Evolutionary conservation across 2,113 vertebrate genomes (phyloP).

Genomic region (Bos taurus): ARS-UCD2.0 NC_037356.1:31255501-31256000

Average conservation of each 20-base stretch:
- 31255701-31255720: not conserved
- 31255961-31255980: not conserved
- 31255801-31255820: not conserved
- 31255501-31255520: too few relatives aligned
- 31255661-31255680: not conserved
- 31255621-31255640: not conserved
- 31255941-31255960: not conserved
- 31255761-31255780: not conserved
- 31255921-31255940: not conserved
- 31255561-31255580: not conserved
- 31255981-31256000: not conserved
- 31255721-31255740: not conserved
- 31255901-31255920: not conserved
- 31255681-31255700: not conserved
- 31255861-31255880: not conserved
- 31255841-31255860: rapidly evolving
- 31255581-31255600: not conserved
- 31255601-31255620: not conserved
- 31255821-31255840: not conserved
- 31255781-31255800: not conserved
- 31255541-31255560: not conserved
- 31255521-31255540: too few relatives aligned
- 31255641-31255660: not conserved
- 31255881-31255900: not conserved
- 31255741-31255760: not conserved